Base-by-base conservation (phyloP, 2,888 invertebrate genomes). In the Dioctria linearis region DNA sequence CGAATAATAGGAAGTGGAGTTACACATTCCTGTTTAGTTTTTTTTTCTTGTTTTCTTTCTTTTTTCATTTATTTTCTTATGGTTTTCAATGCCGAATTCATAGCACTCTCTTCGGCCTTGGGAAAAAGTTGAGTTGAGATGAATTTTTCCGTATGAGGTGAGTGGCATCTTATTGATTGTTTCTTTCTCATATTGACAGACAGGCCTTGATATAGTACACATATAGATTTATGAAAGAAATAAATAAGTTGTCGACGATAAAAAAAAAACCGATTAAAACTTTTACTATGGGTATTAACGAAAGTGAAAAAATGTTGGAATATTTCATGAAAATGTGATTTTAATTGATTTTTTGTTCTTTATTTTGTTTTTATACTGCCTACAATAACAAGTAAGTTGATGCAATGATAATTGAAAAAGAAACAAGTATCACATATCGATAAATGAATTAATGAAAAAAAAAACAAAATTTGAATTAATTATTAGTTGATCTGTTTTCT, bases 41-140 rank as follows among this genome's bases (percentile, higher is more conserved):
- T 46, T 25, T 46, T 46, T 67, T 42, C 25, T 67, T 46, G 43
- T 43, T 43, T 67, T 67, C 46, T 61, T 57, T 57, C n/a, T 57
- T 57, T 67, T 46, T 67, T 46, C 25, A 25, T 25, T 25, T 25
- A 25, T 25, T 25, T 42, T n/a, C 40, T 40, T 57, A 57, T 57
- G n/a, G 11, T 40, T 25, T 61, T 42, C n/a, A 66, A 40, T 42
- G 46, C 67, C 66, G 43, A 66, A 66, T 66, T 66, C 37, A 42
- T 13, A 66, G 46, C 67, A 46, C 67, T 67, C 67, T 67, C 43
- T 67, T 43, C 5, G 67, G 67, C 67, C 67, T 67, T 67, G 42
- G 6, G 67, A 46, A 67, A 67, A 46, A 25, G 43, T 25, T 46
- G 46, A n/a, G 4, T n/a, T 3, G 13, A 6, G 9, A 9, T 25